Evolutionary conservation across 2,113 vertebrate species (phyloP).

Genomic region (Cercopithecus mona): DNA sequence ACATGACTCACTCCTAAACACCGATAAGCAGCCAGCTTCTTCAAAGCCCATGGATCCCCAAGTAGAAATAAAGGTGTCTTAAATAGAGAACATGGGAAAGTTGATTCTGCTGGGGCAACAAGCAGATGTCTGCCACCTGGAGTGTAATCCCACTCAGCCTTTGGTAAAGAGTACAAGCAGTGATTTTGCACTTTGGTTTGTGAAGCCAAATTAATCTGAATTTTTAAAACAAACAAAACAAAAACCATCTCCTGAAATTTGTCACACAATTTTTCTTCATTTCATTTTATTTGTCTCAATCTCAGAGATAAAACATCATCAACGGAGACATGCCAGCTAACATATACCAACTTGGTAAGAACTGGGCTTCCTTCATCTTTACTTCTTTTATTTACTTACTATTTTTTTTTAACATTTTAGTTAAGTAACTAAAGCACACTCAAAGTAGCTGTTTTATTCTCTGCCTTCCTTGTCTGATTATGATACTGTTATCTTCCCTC

Average conservation of each 20-base stretch:
- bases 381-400: background rate
- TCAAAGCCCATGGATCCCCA: background rate
- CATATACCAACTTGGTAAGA: background rate
- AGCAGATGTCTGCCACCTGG: accelerated
- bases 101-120: too few relatives aligned
- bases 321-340: accelerated
- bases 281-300: background rate
- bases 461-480: background rate
- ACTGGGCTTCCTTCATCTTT: background rate
- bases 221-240: too few relatives aligned
- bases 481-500: slow-evolving; percentile 14
- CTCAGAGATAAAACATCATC: background rate
- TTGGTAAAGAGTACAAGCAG: background rate
- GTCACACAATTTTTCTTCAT: background rate
- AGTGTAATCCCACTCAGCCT: accelerated
- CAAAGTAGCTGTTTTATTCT: background rate
- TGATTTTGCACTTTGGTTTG: background rate
- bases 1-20: background rate
- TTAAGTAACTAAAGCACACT: background rate
- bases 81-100: too few relatives aligned
- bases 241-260: background rate
- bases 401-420: background rate
- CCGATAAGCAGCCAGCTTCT: background rate
- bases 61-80: background rate
- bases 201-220: background rate